Percentiles rank a stretch among this genome's conserved stretches.
These are phyloP conservation scores for Leucophenga varia DNA, from an alignment of 1,140 invertebrate genomes.

Conservation along the genomic window DNA sequence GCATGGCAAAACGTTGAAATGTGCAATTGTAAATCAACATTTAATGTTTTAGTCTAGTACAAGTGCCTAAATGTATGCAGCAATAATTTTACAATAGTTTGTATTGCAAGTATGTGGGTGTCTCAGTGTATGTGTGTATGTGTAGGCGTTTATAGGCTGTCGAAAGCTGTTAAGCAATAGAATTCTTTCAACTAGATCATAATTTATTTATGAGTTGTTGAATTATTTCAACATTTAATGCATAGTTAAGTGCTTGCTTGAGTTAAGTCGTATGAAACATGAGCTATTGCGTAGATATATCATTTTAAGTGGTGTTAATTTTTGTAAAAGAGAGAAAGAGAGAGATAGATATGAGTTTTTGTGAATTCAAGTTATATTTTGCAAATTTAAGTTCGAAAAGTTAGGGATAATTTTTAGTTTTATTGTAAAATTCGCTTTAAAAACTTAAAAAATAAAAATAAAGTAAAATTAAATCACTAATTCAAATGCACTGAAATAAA, in stretches of 20 bases:
- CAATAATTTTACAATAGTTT: too few relatives aligned
- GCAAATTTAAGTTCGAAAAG: too few relatives aligned
- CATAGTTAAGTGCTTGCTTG: too few relatives aligned
- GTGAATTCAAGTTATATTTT: too few relatives aligned
- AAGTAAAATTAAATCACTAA: conserved; percentile 29
- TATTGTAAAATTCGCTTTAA: neutral
- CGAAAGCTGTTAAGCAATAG: conserved; percentile 51
- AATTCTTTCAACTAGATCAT: too few relatives aligned
- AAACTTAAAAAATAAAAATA: neutral
- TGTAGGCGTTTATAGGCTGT: conserved; percentile 52
- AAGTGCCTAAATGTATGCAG: too few relatives aligned
- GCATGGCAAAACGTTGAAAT: conserved; percentile 33
- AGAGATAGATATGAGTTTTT: too few relatives aligned
- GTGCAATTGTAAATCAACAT: conserved; percentile 52
- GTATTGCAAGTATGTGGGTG: conserved; percentile 16
- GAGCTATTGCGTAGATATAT: too few relatives aligned
- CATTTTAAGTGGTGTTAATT: conserved; percentile 53
- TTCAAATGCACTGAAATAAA: conserved; percentile 47
- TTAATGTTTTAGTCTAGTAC: conserved; percentile 5
- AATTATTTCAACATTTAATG: conserved; percentile 43
- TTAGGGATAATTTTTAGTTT: too few relatives aligned
- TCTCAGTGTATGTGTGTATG: neutral
- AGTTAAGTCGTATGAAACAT: too few relatives aligned
- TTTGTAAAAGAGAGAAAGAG: too few relatives aligned
- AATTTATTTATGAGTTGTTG: conserved; percentile 48